A percentile compares a stretch with the other conserved stretches of the same genome.
Conservation (phyloP, 1,140 invertebrate genomes). For the Calycopis cecrops region DNA sequence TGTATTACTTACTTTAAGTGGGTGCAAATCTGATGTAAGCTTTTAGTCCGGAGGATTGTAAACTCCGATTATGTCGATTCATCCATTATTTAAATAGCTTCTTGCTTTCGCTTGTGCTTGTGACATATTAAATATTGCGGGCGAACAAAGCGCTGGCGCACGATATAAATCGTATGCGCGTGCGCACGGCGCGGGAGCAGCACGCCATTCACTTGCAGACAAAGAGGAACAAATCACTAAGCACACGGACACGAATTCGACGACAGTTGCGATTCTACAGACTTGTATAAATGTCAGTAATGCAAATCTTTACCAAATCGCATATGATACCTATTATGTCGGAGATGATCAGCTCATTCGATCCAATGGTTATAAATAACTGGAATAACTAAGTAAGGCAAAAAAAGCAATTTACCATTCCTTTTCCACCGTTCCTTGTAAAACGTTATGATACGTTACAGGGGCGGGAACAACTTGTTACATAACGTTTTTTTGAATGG, state of each 20-base stretch:
- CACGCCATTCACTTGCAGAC: conserved; percentile 10
- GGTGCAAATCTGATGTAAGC: no score
- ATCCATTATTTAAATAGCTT: background rate
- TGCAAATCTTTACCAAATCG: background rate
- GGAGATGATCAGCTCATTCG: no score
- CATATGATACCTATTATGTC: no score
- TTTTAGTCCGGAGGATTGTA: no score
- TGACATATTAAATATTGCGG: conserved; percentile 36
- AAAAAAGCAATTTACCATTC: no score
- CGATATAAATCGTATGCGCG: conserved; percentile 38
- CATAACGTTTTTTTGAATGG: no score
- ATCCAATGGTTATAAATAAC: no score
- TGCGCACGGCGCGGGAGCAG: conserved; percentile 20
- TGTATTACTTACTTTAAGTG: no score
- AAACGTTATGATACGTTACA: no score
- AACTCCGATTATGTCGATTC: background rate
- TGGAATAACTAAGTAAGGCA: no score
- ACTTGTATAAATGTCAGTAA: background rate
- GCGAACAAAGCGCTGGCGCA: conserved; percentile 31
- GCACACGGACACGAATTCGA: conserved; percentile 1
- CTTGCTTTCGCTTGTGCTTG: conserved; percentile 25
- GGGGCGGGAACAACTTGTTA: no score
- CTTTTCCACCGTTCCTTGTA: no score
- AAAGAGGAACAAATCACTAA: conserved; percentile 10
- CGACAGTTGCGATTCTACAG: conserved; percentile 9